Conservation (phyloP, 1,140 invertebrate genomes). For the Aphelenchoides avenae region DNA sequence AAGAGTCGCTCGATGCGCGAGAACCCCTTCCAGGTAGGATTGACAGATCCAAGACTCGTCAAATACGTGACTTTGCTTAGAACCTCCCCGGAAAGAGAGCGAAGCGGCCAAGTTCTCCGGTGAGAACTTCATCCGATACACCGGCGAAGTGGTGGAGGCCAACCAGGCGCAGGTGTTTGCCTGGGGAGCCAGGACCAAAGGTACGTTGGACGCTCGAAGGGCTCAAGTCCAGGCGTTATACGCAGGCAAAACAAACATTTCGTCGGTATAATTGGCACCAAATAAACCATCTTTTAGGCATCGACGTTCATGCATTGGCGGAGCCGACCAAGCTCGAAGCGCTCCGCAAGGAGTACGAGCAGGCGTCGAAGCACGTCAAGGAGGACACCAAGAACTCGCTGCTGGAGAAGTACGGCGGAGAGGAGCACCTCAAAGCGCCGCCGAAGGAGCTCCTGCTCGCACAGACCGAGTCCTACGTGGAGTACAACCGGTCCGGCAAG, state of each 20-base stretch:
- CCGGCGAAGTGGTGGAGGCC: slow-evolving; percentile 85
- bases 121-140: slow-evolving; percentile 89
- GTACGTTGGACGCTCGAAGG: no score
- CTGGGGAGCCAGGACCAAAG: slow-evolving; percentile 79
- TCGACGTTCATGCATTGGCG: slow-evolving; percentile 90
- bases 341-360: slow-evolving; percentile 80
- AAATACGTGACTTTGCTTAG: slow-evolving; percentile 6
- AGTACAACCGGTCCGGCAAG: slow-evolving; percentile 89
- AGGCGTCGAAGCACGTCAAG: slow-evolving; percentile 77
- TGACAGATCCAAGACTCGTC: background rate
- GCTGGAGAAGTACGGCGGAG: slow-evolving; percentile 51
- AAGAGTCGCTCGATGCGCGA: slow-evolving; percentile 95
- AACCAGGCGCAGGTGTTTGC: slow-evolving; percentile 90
- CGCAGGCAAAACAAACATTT: no score
- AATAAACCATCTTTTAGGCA: slow-evolving; percentile 61
- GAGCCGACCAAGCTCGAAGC: slow-evolving; percentile 95
- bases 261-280: no score
- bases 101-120: slow-evolving; percentile 78
- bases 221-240: no score
- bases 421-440: slow-evolving; percentile 71
- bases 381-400: slow-evolving; percentile 69
- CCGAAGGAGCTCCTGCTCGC: slow-evolving; percentile 79
- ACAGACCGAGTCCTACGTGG: slow-evolving; percentile 90
- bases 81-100: slow-evolving; percentile 50
- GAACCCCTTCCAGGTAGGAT: slow-evolving; percentile 70